Base-by-base conservation (phyloP, 2,888 invertebrate species). In the Aricia artaxerxes region DNA sequence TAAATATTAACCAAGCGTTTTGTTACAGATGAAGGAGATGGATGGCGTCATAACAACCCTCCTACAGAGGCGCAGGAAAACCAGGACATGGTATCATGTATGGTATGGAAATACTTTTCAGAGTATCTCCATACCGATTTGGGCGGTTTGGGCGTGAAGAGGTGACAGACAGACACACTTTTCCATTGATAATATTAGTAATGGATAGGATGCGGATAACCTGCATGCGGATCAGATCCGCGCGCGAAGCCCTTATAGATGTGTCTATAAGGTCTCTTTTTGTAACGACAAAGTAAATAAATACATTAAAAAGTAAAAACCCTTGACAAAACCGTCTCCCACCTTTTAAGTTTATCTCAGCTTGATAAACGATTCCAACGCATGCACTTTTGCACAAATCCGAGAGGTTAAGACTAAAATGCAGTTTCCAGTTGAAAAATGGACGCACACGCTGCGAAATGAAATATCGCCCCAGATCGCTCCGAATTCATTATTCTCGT, bases 1-100 rank as follows among this genome's bases (percentile, higher is more conserved):
- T 64, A 64, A 64, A 64, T 64, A 64, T 64, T 64, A 64, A 64
- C 64, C 1, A 31, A 64, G 31, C 64, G 64, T 64, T 24, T 31
- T 31, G 24, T 11, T 64, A 31, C 64, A 64, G 64, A 9, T 4
- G 11, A 31, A 31, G 11, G 11, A 11, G 31, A 64, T 3, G 11
- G 3, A 31, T 61, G 53, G 2, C 24, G 9, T 61, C 24, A 24
- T 53, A 2, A 2, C 11, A 2, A 2, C 11, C 0, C 53, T 6
- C 53, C 11, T 13, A 49, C 6, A 40, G 49, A 40, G 49, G 49
- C 49, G 2, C 9, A 49, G 9, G 9, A 6, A 24, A 24, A 24
- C 24, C 24, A 24, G 24, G 24, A 24, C 24, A 24, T 24, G 24
- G 24, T 24, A 24, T 24, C 24, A 24, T 24, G 24, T 24, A 24